These are phyloP conservation scores for Polypedilum vanderplanki DNA, from an alignment of 1,140 invertebrate species.

Conservation along the genomic window DNA sequence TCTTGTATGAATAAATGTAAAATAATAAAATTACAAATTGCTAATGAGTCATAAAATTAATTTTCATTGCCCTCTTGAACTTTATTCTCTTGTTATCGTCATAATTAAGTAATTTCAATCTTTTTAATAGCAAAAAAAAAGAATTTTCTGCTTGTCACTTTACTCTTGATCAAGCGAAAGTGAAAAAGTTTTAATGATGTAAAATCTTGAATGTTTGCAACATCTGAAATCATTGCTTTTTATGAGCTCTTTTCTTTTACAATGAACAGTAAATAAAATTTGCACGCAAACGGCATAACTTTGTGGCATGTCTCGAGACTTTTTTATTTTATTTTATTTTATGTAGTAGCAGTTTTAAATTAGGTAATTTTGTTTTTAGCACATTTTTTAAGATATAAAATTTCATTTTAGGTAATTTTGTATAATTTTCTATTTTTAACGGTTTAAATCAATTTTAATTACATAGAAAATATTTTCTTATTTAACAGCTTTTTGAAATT, in stretches of 20 bases:
- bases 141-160: background rate
- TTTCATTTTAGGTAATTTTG: too few relatives aligned
- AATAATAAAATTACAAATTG: conserved; percentile 20
- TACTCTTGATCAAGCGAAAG: background rate
- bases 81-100: background rate
- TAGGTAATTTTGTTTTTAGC: background rate
- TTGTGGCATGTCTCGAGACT: conserved; percentile 10
- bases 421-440: too few relatives aligned
- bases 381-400: too few relatives aligned
- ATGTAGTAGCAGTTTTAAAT: conserved; percentile 4
- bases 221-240: conserved; percentile 18
- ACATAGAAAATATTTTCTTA: too few relatives aligned
- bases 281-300: conserved; percentile 16
- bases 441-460: too few relatives aligned
- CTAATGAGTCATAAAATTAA: conserved; percentile 13
- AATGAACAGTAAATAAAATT: conserved; percentile 20
- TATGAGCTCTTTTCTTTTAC: background rate
- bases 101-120: conserved; percentile 19
- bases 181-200: conserved; percentile 10
- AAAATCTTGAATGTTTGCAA: conserved; percentile 19
- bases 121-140: background rate
- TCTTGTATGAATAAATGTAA: too few relatives aligned
- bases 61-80: conserved; percentile 4
- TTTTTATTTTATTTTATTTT: background rate
- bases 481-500: too few relatives aligned